Base-by-base conservation (phyloP, 2,888 invertebrate species). In the Copidosoma aretas region DNA sequence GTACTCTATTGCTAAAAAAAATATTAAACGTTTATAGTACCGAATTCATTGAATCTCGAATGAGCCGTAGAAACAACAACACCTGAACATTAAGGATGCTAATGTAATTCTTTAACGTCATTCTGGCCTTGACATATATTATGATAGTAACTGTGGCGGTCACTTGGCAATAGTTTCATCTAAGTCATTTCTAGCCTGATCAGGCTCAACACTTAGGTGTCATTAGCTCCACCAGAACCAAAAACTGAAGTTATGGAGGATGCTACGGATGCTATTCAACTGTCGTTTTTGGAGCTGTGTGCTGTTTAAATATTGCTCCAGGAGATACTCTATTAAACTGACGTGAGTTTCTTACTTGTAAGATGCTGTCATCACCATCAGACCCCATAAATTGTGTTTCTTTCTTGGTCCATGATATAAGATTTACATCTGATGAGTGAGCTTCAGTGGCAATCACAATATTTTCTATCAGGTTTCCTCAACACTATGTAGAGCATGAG, bases 41-140 rank as follows among this genome's bases (percentile, higher is more conserved):
- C 92, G 84, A 99, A 99, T 82, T 99, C 89, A 86, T 99, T 97
- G 80, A 99, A 97, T 65, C 98, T 98, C 80, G 92, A 93, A 75
- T 92, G 90, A 15, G 99, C 96, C 32, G 99, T 99, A 70, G 96
- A 95, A 58, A 99, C 87, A 60, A 99, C 88, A 1, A 94, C 90
- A 12, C 98, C 98, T 0, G 97, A 93, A 73, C 98, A 88, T 86
- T 99, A 98, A 39, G 91, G 90, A 85, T 99, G 98, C 98, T 98
- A 99, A 82, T 98, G 98, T 41, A 98, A 85, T 86, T 99, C 99
- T 83, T 99, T 99, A 66, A 99, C 93, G 82, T 99, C 97, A 68
- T 90, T 92, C 84, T 98, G 98, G 54, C 99, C 99, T 87, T 97
- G 95, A 82, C 99, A 99, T 75, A 98, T 95, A 99, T n/a, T n/a